Evolutionary conservation across 2,797 vertebrate species (phyloP).

Genomic region (Champsocephalus esox): DNA sequence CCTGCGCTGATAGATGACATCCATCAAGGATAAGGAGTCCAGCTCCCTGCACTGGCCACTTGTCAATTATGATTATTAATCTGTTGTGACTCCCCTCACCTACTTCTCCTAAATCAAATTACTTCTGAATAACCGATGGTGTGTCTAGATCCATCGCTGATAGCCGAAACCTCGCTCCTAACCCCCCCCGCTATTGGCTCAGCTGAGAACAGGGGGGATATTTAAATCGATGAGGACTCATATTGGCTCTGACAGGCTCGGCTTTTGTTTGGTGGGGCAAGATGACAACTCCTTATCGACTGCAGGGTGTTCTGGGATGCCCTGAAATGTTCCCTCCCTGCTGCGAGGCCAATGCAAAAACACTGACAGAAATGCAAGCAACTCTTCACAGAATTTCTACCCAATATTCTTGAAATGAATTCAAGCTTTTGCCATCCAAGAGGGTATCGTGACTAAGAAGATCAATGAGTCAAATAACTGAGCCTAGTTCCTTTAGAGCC

Average conservation of each 20-base stretch:
- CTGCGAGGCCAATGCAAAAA: conserved; percentile 10
- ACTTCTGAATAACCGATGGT: conserved; percentile 67
- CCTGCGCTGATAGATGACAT: conserved; percentile 53
- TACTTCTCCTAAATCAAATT: conserved; percentile 65
- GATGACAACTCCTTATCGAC: conserved; percentile 65
- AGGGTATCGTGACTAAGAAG: conserved; percentile 12
- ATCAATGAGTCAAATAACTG: neutral
- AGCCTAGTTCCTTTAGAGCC: no score
- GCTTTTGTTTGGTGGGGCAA: conserved; percentile 57
- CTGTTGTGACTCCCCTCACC: conserved; percentile 38
- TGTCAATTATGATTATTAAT: conserved; percentile 71
- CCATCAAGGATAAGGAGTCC: conserved; percentile 42
- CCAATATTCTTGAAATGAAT: neutral
- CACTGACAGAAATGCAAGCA: neutral
- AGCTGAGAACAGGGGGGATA: conserved; percentile 45
- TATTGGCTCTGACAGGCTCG: conserved; percentile 70
- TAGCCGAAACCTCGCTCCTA: conserved; percentile 46
- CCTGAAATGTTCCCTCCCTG: conserved; percentile 29
- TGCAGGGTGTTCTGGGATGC: conserved; percentile 23
- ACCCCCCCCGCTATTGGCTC: conserved; percentile 53
- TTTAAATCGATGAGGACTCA: conserved; percentile 71
- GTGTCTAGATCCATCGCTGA: conserved; percentile 53
- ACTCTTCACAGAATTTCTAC: neutral
- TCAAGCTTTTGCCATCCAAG: conserved; percentile 19
- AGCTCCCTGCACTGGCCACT: conserved; percentile 29